Evolutionary conservation across 2,797 vertebrate species (phyloP).

Genomic region (Clarias laeviceps): DNA sequence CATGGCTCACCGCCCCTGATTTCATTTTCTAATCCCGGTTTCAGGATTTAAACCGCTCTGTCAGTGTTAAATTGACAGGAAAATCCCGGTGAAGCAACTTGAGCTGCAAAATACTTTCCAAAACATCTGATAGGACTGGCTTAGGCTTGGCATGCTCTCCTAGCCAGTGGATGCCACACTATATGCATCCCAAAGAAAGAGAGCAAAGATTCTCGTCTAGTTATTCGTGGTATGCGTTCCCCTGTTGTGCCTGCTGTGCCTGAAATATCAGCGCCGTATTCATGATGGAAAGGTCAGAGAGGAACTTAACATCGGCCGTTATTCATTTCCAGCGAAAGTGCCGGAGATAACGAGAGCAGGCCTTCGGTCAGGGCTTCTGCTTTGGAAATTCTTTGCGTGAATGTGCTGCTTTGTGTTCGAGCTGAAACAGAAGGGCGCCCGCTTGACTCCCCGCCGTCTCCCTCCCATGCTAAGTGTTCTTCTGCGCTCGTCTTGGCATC

Average conservation of each 20-base stretch:
- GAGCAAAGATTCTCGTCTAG: background rate
- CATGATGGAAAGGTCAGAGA: background rate
- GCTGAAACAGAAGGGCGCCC: slow-evolving; percentile 19
- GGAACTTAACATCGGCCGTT: background rate
- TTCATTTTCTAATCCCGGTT: background rate
- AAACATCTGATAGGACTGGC: background rate
- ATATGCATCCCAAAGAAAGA: slow-evolving; percentile 22
- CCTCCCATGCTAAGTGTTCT: background rate
- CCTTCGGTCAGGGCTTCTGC: background rate
- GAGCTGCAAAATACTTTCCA: background rate
- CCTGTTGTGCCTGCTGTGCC: background rate
- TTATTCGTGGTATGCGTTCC: slow-evolving; percentile 12
- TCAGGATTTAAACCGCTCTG: background rate
- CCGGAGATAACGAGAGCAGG: background rate
- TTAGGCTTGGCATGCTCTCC: background rate
- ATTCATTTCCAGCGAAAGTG: background rate
- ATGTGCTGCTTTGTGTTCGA: slow-evolving; percentile 11
- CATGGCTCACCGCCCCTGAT: background rate
- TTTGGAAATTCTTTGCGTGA: background rate
- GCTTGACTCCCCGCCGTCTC: background rate
- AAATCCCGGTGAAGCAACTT: background rate
- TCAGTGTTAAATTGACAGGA: background rate
- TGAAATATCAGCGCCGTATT: slow-evolving; percentile 1
- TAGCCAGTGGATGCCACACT: background rate
- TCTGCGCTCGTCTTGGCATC: slow-evolving; percentile 35